Conservation (phyloP, 2,888 invertebrate species). For the Ornithoptera priamus region DNA sequence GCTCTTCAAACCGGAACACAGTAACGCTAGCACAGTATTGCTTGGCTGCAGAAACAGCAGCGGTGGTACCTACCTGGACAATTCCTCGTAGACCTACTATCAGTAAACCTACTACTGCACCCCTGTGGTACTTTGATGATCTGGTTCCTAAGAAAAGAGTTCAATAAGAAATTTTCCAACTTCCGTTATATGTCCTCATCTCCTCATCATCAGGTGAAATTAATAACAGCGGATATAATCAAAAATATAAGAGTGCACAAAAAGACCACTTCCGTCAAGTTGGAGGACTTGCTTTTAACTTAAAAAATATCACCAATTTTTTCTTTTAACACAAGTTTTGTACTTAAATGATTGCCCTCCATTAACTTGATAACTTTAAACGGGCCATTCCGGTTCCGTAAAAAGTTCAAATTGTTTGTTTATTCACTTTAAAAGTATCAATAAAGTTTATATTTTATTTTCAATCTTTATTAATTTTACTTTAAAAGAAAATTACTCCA, state of each 20-base stretch:
- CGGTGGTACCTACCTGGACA: no score
- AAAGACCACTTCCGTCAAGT: conserved; percentile 13
- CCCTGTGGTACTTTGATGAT: no score
- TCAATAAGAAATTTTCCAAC: no score
- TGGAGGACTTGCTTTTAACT: conserved; percentile 25
- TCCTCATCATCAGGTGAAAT: conserved; percentile 35
- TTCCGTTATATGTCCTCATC: conserved; percentile 8
- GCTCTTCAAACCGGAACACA: no score
- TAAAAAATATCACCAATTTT: conserved; percentile 29
- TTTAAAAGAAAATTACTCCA: no score
- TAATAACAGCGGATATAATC: conserved; percentile 39
- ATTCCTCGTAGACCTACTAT: no score
- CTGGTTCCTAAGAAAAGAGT: no score
- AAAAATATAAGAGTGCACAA: conserved; percentile 30
- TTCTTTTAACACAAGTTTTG: conserved; percentile 1
- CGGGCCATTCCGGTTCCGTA: neutral
- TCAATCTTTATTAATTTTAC: no score
- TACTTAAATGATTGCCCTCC: conserved; percentile 12
- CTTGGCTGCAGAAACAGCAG: no score
- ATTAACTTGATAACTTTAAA: conserved; percentile 3
- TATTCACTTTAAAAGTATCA: neutral
- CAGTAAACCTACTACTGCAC: no score
- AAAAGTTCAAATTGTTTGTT: neutral
- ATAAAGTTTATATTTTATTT: no score
- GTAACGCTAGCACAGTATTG: no score